A percentile compares a stretch with the other conserved stretches of the same genome.
These are phyloP conservation scores for Hyperoplus immaculatus DNA, from an alignment of 2,797 vertebrate genomes.

Conservation along the genomic window DNA sequence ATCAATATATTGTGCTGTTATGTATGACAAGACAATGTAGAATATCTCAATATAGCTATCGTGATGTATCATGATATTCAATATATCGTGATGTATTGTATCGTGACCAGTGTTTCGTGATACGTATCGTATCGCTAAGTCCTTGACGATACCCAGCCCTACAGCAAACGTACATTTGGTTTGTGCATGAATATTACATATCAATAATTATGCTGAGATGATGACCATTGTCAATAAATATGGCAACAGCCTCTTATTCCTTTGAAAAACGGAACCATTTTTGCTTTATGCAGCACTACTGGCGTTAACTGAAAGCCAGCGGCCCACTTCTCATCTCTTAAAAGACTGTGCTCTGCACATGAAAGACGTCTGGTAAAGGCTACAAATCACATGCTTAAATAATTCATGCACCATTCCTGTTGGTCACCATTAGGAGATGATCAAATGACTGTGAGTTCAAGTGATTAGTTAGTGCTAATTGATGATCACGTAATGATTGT, in stretches of 20 bases:
- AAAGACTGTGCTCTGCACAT: constrained; percentile 16
- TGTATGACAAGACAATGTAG: no score
- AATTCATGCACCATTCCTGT: neutral
- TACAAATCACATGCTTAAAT: constrained; percentile 12
- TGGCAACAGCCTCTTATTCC: constrained; percentile 33
- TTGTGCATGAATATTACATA: constrained; percentile 51
- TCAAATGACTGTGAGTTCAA: constrained; percentile 22
- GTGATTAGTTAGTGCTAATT: constrained; percentile 43
- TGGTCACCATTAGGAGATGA: constrained; percentile 26
- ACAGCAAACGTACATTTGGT: constrained; percentile 36
- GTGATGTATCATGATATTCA: no score
- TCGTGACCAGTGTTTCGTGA: no score
- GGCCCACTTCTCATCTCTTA: neutral
- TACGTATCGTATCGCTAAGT: no score
- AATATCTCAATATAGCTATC: no score
- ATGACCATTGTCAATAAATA: constrained; percentile 37
- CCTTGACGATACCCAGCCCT: no score
- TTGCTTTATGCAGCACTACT: constrained; percentile 17
- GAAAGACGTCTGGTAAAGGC: constrained; percentile 15
- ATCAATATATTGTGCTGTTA: no score
- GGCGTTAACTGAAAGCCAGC: no score
- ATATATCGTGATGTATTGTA: no score
- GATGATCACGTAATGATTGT: constrained; percentile 35
- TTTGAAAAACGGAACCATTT: constrained; percentile 29
- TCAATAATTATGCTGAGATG: constrained; percentile 23